Base-by-base conservation (phyloP, 2,888 invertebrate species). In the Drosophila dives region DNA sequence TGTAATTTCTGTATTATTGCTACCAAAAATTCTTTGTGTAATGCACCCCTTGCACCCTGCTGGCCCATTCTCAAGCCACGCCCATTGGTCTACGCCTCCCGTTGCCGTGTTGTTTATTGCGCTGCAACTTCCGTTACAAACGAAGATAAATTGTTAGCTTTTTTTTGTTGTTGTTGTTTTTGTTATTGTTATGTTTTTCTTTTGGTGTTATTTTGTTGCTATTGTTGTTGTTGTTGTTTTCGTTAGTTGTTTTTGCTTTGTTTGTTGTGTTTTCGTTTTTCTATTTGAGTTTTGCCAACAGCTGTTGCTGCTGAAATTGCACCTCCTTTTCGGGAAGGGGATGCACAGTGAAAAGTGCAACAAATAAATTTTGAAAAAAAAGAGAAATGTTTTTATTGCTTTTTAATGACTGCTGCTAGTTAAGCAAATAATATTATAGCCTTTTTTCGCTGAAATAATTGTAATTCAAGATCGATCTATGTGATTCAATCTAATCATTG, bases 41-140 rank as follows among this genome's bases (percentile, higher is more conserved):
- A 79, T 80, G 77, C 84, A 78, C 68, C 84, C 84, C 59, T 66
- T 68, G 68, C 68, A n/a, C n/a, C n/a, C 64, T 49, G 34, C 58
- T 66, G 42, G 84, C 55, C 64, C 64, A 58, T 66, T 62, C 73
- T 11, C 59, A n/a, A 29, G 59, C 26, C 65, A 78, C 77, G 80
- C 79, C 68, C 32, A 55, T 49, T 45, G 33, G 59, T 51, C 34
- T 34, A 64, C 63, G 64, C 67, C 77, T 58, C 64, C 64, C 65
- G 60, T 77, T 79, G 75, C 70, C 64, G 81, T 74, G 89, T 84
- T 84, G 84, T 84, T 84, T 84, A 84, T 89, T 86, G 87, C 87
- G 81, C 70, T 84, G 84, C 89, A 86, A 85, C 86, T 89, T 86
- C 90, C 86, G 86, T 75, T 78, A 66, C 88, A 87, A 86, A 86